These are phyloP conservation scores for Chrysogorgia sp. DNA, from an alignment of 92 coral and sea anemone species.

Conservation along the genomic window DNA sequence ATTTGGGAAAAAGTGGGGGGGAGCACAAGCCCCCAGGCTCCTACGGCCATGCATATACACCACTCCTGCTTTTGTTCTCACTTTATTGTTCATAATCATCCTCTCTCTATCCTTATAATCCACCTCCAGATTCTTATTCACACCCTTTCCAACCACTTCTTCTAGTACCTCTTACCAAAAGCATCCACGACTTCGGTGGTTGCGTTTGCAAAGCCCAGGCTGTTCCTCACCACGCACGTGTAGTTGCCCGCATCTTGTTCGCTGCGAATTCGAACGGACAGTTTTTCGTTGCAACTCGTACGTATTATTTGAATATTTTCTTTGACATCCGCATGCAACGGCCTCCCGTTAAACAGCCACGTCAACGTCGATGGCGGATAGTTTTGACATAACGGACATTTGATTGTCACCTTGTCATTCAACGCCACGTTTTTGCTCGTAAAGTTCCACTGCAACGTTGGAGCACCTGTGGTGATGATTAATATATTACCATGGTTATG, in stretches of 20 bases:
- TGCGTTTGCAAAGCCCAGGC: conserved; percentile 2
- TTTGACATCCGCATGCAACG: conserved; percentile 4
- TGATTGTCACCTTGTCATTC: not conserved
- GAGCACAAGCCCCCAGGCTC: too few species aligned
- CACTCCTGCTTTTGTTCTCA: too few species aligned
- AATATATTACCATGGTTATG: not conserved
- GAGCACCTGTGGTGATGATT: not conserved
- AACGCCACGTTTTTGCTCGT: not conserved
- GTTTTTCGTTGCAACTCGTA: not conserved
- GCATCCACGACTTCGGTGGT: conserved; percentile 13
- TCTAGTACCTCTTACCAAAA: conserved; percentile 9
- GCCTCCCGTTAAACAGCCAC: conserved; percentile 18
- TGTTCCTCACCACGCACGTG: conserved; percentile 44
- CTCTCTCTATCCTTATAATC: too few species aligned
- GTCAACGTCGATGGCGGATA: conserved; percentile 25
- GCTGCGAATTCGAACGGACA: conserved; percentile 4
- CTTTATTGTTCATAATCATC: too few species aligned
- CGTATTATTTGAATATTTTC: not conserved
- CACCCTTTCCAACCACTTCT: too few species aligned
- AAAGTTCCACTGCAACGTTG: not conserved
- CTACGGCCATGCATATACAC: too few species aligned
- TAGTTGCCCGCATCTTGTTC: conserved; percentile 58
- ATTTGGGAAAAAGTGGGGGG: too few species aligned
- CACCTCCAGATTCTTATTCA: too few species aligned
- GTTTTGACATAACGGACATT: conserved; percentile 21